phyloP scores from a whole-genome alignment of 2,113 vertebrate species.

The Empidonax alnorum region DNA sequence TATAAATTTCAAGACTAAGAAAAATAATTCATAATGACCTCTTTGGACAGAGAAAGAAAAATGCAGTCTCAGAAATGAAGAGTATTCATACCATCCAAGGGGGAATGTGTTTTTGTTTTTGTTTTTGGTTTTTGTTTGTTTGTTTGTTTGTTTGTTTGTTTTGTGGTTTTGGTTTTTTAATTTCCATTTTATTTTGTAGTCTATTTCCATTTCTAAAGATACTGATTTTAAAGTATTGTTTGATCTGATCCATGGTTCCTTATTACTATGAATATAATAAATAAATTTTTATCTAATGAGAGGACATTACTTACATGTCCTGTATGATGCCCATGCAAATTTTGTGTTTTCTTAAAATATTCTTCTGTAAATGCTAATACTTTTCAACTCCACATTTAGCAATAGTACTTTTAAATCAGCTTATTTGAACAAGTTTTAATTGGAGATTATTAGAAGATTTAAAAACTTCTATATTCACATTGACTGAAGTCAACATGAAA shows the following conservation, averaged over 20 bases:
- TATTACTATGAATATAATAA: background rate
- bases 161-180: background rate
- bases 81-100: background rate
- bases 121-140: no score
- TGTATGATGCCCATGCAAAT: background rate
- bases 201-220: background rate
- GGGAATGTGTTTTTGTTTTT: background rate
- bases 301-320: background rate
- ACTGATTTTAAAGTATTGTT: background rate
- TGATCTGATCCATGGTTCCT: background rate
- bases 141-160: no score
- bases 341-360: background rate
- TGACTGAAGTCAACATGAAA: background rate
- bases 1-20: background rate
- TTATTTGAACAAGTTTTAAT: background rate
- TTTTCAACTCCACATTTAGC: background rate
- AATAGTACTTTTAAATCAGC: background rate
- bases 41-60: background rate
- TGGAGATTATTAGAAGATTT: background rate
- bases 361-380: background rate
- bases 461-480: background rate
- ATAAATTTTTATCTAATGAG: background rate
- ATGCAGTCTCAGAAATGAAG: background rate
- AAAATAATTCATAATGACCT: background rate
- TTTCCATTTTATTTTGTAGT: background rate